Conservation (phyloP, 2,797 vertebrate genomes). For the Syngnathus acus region DNA sequence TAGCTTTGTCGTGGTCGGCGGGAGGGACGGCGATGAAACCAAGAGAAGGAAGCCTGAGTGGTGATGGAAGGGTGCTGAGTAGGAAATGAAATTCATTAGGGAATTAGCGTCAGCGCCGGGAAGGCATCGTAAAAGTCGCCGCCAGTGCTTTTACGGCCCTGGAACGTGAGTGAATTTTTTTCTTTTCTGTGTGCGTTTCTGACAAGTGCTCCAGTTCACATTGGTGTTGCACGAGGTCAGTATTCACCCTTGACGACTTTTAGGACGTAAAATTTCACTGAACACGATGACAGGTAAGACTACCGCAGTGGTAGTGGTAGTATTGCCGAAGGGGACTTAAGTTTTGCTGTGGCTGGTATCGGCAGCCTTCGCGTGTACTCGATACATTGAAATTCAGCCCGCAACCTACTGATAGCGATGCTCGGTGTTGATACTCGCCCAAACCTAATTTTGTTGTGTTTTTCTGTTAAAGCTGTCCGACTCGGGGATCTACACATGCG, state of each 20-base stretch:
- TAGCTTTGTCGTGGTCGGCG: conserved; percentile 73
- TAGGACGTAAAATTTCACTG: too few species aligned
- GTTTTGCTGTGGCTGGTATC: too few species aligned
- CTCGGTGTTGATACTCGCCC: too few species aligned
- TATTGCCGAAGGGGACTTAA: too few species aligned
- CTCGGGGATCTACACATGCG: conserved; percentile 94
- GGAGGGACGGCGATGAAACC: conserved; percentile 55
- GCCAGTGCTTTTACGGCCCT: conserved; percentile 16
- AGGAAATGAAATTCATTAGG: conserved; percentile 84
- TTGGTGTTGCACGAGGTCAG: too few species aligned
- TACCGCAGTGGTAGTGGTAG: too few species aligned
- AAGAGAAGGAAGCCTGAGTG: conserved; percentile 39
- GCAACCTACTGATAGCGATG: too few species aligned
- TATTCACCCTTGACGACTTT: too few species aligned
- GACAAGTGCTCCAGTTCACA: conserved; percentile 3
- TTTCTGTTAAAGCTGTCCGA: conserved; percentile 76
- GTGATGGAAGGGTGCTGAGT: conserved; percentile 59
- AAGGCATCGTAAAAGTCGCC: conserved; percentile 43
- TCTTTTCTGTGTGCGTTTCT: conserved; percentile 4
- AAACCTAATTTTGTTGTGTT: conserved; percentile 5
- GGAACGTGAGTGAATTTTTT: not conserved
- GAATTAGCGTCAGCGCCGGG: conserved; percentile 82
- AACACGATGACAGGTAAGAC: too few species aligned
- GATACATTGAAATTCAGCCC: too few species aligned
- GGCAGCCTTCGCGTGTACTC: too few species aligned